phyloP scores from a whole-genome alignment of 2,113 vertebrate genomes.

The Phycodurus eques region DNA sequence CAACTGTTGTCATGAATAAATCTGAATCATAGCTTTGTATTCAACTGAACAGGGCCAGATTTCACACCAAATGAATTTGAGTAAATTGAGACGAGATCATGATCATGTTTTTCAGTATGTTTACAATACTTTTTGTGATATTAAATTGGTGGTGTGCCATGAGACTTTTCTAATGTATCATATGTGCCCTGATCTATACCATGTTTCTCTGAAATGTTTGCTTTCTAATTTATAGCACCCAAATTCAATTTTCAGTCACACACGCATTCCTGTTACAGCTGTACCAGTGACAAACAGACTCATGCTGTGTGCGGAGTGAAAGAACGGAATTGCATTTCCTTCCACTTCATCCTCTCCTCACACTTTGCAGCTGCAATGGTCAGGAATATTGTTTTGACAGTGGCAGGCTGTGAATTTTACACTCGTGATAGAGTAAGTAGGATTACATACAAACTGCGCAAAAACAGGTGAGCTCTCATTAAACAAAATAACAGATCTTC shows the following conservation, averaged over 20 bases:
- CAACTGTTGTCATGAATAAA: no score
- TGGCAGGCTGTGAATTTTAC: slow-evolving; percentile 32
- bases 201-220: neutral
- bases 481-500: neutral
- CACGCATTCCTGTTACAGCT: neutral
- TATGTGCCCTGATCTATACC: neutral
- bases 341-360: slow-evolving; percentile 30
- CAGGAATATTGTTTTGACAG: slow-evolving; percentile 47
- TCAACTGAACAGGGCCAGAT: no score
- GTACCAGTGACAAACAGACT: slow-evolving; percentile 3
- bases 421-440: neutral
- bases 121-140: no score
- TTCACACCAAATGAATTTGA: no score
- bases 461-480: neutral
- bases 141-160: no score
- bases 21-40: no score
- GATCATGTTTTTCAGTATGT: no score
- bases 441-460: neutral
- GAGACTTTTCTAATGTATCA: no score
- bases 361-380: slow-evolving; percentile 39
- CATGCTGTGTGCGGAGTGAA: slow-evolving; percentile 12
- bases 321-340: slow-evolving; percentile 14
- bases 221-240: neutral
- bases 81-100: no score
- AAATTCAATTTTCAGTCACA: neutral